Evolutionary conservation across 53 echinoderm and acorn worm species (phyloP).

Genomic region (Crossaster papposus): DNA sequence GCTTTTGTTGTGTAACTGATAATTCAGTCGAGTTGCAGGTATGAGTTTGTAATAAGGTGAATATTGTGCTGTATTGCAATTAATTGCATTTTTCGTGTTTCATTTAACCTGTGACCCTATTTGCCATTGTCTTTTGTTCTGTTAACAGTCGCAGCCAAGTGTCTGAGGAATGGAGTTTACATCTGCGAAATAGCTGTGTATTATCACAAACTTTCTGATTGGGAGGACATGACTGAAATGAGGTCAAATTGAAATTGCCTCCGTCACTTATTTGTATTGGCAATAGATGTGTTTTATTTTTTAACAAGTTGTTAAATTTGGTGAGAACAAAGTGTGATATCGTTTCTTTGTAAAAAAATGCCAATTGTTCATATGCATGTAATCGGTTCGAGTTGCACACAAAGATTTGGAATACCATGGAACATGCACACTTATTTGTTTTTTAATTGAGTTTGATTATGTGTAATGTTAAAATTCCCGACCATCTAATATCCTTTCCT

Average conservation of each 20-base stretch:
- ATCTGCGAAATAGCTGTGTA: background rate
- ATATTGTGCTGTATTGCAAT: too few relatives aligned
- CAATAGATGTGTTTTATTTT: background rate
- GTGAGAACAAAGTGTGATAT: too few relatives aligned
- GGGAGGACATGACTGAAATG: constrained; percentile 24
- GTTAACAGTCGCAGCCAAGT: constrained; percentile 25
- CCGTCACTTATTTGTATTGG: constrained; percentile 10
- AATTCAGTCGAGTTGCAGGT: too few relatives aligned
- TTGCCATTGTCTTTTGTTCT: background rate
- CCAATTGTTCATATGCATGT: too few relatives aligned
- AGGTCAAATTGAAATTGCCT: background rate
- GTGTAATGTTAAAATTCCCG: background rate
- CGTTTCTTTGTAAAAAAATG: too few relatives aligned
- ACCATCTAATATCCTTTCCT: background rate
- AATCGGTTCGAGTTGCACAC: too few relatives aligned
- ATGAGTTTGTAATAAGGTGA: too few relatives aligned
- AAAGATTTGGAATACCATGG: background rate
- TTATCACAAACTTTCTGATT: background rate
- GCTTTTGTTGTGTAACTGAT: too few relatives aligned
- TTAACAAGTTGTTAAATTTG: too few relatives aligned
- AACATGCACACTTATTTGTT: background rate
- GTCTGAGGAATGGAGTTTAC: constrained; percentile 9
- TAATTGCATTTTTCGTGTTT: background rate
- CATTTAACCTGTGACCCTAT: background rate
- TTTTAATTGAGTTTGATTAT: background rate